These are phyloP conservation scores for Cryptocephalus primarius DNA, from an alignment of 2,888 invertebrate species.

Conservation along the genomic window DNA sequence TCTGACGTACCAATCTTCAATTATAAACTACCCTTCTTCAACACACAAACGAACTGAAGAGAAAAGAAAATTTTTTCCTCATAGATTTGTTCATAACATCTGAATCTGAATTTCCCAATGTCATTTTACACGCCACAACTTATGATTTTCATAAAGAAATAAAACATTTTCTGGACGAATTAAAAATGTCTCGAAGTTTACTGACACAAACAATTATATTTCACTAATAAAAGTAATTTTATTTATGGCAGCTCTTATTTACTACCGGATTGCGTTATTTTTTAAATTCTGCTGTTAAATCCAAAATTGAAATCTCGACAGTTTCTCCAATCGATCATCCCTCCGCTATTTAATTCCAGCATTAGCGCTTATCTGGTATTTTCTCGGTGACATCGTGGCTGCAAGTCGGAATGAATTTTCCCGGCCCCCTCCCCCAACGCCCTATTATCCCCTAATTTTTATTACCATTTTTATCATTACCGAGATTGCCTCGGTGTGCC, in stretches of 20 bases:
- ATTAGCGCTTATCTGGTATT: slow-evolving; percentile 25
- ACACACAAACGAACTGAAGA: too few relatives aligned
- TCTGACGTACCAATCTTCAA: too few relatives aligned
- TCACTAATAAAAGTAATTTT: not conserved
- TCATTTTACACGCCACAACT: too few relatives aligned
- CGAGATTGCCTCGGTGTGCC: slow-evolving; percentile 34
- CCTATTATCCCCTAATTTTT: slow-evolving; percentile 39
- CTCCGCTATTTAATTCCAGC: slow-evolving; percentile 52
- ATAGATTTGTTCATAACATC: too few relatives aligned
- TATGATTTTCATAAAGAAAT: too few relatives aligned
- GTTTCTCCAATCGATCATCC: slow-evolving; percentile 51
- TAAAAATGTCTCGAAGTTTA: too few relatives aligned
- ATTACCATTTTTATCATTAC: slow-evolving; percentile 41
- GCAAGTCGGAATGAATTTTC: slow-evolving; percentile 20
- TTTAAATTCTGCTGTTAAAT: slow-evolving; percentile 30
- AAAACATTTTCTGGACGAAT: too few relatives aligned
- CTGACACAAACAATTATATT: too few relatives aligned
- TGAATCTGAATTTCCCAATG: too few relatives aligned
- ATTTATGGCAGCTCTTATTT: slow-evolving; percentile 4
- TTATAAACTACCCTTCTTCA: too few relatives aligned
- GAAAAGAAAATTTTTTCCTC: too few relatives aligned
- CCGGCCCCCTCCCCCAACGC: slow-evolving; percentile 12
- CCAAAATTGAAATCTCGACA: slow-evolving; percentile 35
- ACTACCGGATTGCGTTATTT: slow-evolving; percentile 1
- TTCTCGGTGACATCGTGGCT: slow-evolving; percentile 19